Evolutionary conservation across 2,113 vertebrate genomes (phyloP).

Genomic region (Coreoperca whiteheadi): DNA sequence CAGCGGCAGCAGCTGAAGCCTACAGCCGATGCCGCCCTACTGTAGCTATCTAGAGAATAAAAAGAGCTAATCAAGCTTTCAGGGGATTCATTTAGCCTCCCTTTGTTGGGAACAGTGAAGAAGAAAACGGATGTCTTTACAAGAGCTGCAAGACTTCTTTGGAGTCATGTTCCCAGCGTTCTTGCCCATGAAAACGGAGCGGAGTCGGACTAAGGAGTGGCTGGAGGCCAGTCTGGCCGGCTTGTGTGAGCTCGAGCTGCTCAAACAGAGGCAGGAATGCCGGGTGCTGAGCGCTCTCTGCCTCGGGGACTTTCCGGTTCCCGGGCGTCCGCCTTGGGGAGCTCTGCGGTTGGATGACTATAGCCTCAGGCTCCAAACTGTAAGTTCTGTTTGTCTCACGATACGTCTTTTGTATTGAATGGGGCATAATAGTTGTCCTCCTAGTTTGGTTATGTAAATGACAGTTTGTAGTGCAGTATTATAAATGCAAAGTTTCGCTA

Average conservation of each 20-base stretch:
- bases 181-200: conserved; percentile 74
- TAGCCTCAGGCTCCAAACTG: conserved; percentile 60
- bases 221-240: conserved; percentile 82
- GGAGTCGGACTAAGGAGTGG: conserved; percentile 80
- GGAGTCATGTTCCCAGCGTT: conserved; percentile 69
- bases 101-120: background rate
- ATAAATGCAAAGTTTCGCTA: background rate
- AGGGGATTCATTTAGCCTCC: background rate
- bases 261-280: conserved; percentile 80
- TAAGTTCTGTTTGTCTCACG: conserved; percentile 39
- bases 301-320: conserved; percentile 59
- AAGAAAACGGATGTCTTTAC: conserved; percentile 19
- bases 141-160: background rate
- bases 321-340: conserved; percentile 57
- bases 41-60: background rate
- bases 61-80: background rate
- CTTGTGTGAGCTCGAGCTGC: conserved; percentile 80
- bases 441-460: background rate
- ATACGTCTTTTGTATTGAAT: background rate
- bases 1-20: conserved; percentile 18
- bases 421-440: background rate
- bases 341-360: conserved; percentile 44
- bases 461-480: background rate
- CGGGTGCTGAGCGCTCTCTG: conserved; percentile 76
- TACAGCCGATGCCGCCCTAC: background rate